These are phyloP conservation scores for Gallinago undulata DNA, from an alignment of 2,113 vertebrate species.

Conservation along the genomic window DNA sequence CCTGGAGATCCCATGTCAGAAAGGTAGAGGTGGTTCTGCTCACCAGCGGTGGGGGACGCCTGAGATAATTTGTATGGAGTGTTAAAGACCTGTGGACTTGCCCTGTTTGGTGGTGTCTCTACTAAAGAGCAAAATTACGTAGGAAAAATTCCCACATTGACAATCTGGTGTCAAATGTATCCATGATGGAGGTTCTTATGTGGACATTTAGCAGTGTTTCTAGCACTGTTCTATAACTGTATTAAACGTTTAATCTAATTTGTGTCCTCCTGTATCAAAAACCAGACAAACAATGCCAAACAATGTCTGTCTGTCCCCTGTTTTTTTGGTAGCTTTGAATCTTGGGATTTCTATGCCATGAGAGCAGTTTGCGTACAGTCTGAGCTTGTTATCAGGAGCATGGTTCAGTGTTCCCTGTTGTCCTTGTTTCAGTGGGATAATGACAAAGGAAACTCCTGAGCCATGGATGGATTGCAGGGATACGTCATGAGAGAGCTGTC, in stretches of 20 bases:
- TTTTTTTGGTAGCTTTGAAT: background rate
- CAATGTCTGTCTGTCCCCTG: background rate
- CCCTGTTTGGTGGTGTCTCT: background rate
- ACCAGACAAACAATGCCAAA: background rate
- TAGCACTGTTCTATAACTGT: background rate
- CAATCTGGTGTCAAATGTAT: background rate
- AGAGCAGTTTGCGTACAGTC: background rate
- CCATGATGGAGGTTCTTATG: background rate
- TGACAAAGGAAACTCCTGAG: conserved; percentile 21
- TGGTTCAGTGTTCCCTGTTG: background rate
- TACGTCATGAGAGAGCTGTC: conserved; percentile 13
- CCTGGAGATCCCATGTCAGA: background rate
- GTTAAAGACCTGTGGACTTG: background rate
- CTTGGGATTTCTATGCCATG: background rate
- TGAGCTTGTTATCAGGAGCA: background rate
- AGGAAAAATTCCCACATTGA: background rate
- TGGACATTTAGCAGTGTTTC: background rate
- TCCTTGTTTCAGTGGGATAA: conserved; percentile 28
- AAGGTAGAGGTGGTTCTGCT: background rate
- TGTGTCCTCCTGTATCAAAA: background rate
- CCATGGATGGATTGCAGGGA: conserved; percentile 10
- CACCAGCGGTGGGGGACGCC: background rate
- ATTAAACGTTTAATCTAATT: background rate
- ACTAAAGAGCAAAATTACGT: background rate
- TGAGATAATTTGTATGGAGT: background rate